Evolutionary conservation across 2,797 vertebrate genomes (phyloP), one percentile per base, ranked within the genome.

Genomic region (Psittacula derbiana): DNA sequence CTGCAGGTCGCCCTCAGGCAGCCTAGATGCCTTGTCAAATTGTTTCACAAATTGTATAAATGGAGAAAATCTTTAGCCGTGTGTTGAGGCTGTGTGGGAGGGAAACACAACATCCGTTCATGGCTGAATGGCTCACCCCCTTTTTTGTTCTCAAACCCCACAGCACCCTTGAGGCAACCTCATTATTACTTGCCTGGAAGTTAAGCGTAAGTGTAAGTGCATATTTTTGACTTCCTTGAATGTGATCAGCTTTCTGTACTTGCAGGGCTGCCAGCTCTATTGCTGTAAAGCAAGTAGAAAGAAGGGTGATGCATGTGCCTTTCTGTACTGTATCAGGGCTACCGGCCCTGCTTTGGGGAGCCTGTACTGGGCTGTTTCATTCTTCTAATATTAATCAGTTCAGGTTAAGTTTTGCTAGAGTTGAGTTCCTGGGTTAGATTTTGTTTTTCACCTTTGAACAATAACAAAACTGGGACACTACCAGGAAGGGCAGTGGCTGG

Each of bases 291-390:
- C 7, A 14, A 47, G 19, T 8, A 65, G 50, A 61, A 73, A 61
- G 38, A 25, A 71, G 27, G 38, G 43, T 0, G 0, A 30, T 7
- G 36, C 8, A 2, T 0, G 0, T 2, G 4, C 19, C 19, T 64
- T 41, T 44, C 88, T 25, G 38, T 61, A 76, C 41, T 1, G 0
- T 52, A 8, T 21, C 58, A 46, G 36, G 0, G 1, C 46, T 43
- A 33, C 43, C 3, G 4, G 25, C 50, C 33, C 46, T 33, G 24
- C 76, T 60, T 27, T 21, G 46, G 62, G 43, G 11, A 6, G 23
- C 55, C 43, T 16, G 12, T 9, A 8, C 21, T 30, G 25, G 18
- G 10, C 23, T 2, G 1, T 44, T 71, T 90, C 23, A 4, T 16
- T 60, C 27, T 41, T 33, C n/a, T 85, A 33, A 46, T 73, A 64